A percentile compares a stretch with the other conserved stretches of the same genome.
Conservation (phyloP, 53 echinoderm and acorn worm genomes). For the Mesocentrotus franciscanus region DNA sequence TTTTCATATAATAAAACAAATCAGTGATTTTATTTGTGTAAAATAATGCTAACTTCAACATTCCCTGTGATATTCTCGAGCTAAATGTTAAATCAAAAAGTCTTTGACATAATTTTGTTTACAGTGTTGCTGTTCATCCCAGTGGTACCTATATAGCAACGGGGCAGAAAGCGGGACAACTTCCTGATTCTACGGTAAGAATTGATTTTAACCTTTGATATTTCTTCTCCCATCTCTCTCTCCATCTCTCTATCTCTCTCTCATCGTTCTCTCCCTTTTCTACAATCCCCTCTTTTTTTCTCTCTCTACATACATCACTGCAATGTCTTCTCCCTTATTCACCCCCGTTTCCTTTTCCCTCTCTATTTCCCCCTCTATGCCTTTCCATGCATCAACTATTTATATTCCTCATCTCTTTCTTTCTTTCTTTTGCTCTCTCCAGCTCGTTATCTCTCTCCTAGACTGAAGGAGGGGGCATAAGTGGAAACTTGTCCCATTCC, state of each 20-base stretch:
- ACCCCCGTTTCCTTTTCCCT: too few species aligned
- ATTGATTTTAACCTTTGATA: background rate
- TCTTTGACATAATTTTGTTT: background rate
- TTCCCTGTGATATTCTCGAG: background rate
- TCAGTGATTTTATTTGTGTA: too few species aligned
- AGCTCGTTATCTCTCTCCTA: too few species aligned
- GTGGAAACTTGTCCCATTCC: too few species aligned
- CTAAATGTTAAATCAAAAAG: background rate
- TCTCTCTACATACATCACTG: too few species aligned
- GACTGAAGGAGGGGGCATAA: too few species aligned
- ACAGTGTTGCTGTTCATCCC: conserved; percentile 89
- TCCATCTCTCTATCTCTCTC: background rate
- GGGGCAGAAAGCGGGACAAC: conserved; percentile 85
- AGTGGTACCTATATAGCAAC: conserved; percentile 90
- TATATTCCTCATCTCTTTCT: too few species aligned
- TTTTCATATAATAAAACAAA: too few species aligned
- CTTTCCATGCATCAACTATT: too few species aligned
- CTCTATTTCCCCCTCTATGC: too few species aligned
- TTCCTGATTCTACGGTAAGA: conserved; percentile 91
- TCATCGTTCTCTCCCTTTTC: background rate
- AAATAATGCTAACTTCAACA: background rate
- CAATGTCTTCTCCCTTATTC: too few species aligned
- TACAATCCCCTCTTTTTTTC: background rate
- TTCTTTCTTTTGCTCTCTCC: too few species aligned
- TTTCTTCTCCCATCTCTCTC: background rate